These are phyloP conservation scores for Poecile atricapillus DNA, from an alignment of 2,113 vertebrate species.

Conservation along the genomic window DNA sequence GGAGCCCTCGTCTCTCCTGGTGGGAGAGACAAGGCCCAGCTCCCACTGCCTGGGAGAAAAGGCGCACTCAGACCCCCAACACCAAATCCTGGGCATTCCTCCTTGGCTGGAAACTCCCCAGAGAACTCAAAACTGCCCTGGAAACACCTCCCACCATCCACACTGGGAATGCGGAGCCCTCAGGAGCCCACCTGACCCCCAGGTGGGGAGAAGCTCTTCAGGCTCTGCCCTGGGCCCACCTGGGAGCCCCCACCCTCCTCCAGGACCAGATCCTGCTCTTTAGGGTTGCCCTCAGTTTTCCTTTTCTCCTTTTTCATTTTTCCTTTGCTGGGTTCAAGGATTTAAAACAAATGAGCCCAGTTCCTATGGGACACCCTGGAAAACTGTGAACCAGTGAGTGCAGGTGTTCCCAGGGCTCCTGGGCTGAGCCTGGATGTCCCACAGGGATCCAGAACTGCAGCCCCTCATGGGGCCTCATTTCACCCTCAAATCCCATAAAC, in stretches of 20 bases:
- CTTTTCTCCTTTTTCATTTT: background rate
- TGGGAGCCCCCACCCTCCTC: background rate
- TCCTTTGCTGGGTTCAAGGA: fast-evolving
- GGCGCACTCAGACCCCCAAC: fast-evolving
- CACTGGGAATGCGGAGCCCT: fast-evolving
- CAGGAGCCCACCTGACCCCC: background rate
- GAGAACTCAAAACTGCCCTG: background rate
- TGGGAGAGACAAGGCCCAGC: background rate
- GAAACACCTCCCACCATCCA: background rate
- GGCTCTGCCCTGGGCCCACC: background rate
- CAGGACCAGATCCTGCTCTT: fast-evolving
- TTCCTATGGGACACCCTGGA: background rate
- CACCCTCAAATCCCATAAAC: background rate
- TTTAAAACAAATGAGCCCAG: background rate
- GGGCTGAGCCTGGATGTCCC: background rate
- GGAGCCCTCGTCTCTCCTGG: background rate
- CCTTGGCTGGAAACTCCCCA: background rate
- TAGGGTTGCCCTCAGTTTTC: background rate
- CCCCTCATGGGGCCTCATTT: fast-evolving
- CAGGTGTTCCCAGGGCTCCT: background rate
- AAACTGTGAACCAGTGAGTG: background rate
- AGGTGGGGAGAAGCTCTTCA: background rate
- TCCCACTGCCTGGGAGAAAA: background rate
- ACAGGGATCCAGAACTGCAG: fast-evolving
- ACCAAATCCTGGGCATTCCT: background rate